Base-by-base conservation (phyloP, 2,888 invertebrate species). In the Oscheius onirici region DNA sequence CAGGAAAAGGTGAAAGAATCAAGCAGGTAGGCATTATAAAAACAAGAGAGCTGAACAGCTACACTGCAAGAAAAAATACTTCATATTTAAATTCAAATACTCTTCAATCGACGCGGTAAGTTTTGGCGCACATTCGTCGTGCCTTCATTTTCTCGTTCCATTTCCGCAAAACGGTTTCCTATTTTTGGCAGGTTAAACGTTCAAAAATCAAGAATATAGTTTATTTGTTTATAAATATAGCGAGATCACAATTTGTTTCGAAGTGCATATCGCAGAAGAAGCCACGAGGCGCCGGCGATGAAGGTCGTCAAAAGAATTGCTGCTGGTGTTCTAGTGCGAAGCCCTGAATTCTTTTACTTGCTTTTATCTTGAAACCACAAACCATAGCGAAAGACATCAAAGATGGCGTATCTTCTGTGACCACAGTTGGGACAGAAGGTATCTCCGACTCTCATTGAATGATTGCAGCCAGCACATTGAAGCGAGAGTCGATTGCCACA, bases 331-430 rank as follows among this genome's bases (percentile, higher is more conserved):
- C 63, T 49, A 17, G 49, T 2, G 8, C 49, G 17, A 63, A 43
- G 24, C 43, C 26, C 26, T 11, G 49, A 24, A 46, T 1, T n/a
- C 26, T 8, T 26, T 46, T 26, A 22, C 3, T 2, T 40, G 20
- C 28, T 61, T 13, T 6, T 3, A 20, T 8, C 20, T 8, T 17
- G 5, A 44, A 26, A 17, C 41, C 40, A 5, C 58, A 40, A n/a
- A 63, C 63, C 63, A 17, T 63, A 63, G 26, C 63, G 63, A 17
- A 63, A 63, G 17, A 63, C 17, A 49, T 63, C 63, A 26, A 63
- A 63, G 17, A 49, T 26, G 15, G 28, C 26, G 22, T 52, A 52
- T 34, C 52, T 1, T 41, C 66, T 34, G 34, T 52, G 66, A 5
- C 51, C 54, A 43, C 54, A 66, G 15, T 28, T 17, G n/a, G 66